Base-by-base conservation (phyloP, 1,140 invertebrate species). In the Listronotus oregonensis region DNA sequence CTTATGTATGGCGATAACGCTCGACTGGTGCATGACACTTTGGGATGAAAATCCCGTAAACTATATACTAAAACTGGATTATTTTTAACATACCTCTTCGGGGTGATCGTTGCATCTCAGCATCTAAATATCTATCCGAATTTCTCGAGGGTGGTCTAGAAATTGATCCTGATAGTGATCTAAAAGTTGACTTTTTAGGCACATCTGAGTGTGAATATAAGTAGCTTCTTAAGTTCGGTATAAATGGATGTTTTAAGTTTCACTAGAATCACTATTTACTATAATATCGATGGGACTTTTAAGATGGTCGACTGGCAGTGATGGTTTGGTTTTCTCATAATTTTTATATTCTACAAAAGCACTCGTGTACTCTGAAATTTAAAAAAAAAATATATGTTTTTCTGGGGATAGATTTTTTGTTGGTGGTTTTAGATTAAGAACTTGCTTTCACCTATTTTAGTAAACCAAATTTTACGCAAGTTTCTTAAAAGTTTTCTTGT, bases 331-430 rank as follows among this genome's bases (percentile, higher is more conserved):
- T 39, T 70, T 64, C 60, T 70, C 70, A 7, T 64, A 55, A 43
- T 52, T 54, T 52, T 73, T 66, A 64, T 72, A 69, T 50, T 76
- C 72, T 32, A 78, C 68, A 58, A 73, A 80, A n/a, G 71, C 69
- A 10, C 73, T 69, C 50, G 70, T 71, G 54, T 79, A 80, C 68
- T 80, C 78, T 6, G 76, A 74, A 15, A 69, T 55, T 15, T 17
- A 6, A n/a, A 17, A 15, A 14, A 12, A 42, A 42, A 42, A 3
- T 12, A n/a, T n/a, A n/a, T n/a, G n/a, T 7, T 8, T 40, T 40
- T 40, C 12, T 40, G 37, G 37, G 7, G 7, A 8, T 7, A 12
- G 12, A 40, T n/a, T n/a, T n/a, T n/a, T n/a, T n/a, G n/a, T n/a
- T n/a, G n/a, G 21, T 27, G 21, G 1, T 27, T 27, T 27, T 27